A percentile compares a stretch with the other conserved stretches of the same genome.
phyloP scores from a whole-genome alignment of 2,797 vertebrate species.

The Apogon hyalosoma region DNA sequence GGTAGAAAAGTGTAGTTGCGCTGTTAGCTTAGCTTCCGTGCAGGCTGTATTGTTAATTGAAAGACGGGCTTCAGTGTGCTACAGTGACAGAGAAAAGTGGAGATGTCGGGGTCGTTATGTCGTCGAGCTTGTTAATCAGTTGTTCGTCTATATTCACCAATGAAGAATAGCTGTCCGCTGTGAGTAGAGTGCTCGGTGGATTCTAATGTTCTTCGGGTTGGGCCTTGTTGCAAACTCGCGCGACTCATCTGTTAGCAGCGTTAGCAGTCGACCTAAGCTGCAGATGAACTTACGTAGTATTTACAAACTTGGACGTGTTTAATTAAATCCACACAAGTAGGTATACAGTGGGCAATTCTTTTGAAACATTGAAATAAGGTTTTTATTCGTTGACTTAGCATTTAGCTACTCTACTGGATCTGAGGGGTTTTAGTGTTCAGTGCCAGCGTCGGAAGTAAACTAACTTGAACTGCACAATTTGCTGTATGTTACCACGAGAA shows the following conservation, averaged over 20 bases:
- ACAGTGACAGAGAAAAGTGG: not conserved
- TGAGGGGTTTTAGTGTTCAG: not conserved
- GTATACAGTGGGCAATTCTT: not conserved
- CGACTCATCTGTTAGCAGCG: conserved; percentile 39
- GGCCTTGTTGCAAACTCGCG: conserved; percentile 66
- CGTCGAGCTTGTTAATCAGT: too few relatives aligned
- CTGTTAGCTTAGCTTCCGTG: conserved; percentile 61
- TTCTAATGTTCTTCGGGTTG: conserved; percentile 24
- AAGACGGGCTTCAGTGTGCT: conserved; percentile 37
- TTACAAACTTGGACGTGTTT: conserved; percentile 5
- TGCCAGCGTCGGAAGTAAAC: conserved; percentile 5
- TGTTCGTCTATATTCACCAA: not conserved
- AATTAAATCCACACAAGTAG: not conserved
- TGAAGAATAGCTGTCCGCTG: not conserved
- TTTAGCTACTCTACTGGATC: conserved; percentile 8
- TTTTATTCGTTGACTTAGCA: not conserved
- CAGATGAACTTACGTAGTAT: conserved; percentile 19
- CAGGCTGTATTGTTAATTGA: conserved; percentile 74
- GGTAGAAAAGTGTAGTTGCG: conserved; percentile 44
- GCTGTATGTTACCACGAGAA: not conserved
- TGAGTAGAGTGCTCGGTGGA: not conserved
- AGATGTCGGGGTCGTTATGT: not conserved
- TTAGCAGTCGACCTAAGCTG: conserved; percentile 25
- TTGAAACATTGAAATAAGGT: not conserved
- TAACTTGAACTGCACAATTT: not conserved